These are phyloP conservation scores for Pogonomyrmex barbatus DNA, from an alignment of 1,140 invertebrate species.

Conservation along the genomic window DNA sequence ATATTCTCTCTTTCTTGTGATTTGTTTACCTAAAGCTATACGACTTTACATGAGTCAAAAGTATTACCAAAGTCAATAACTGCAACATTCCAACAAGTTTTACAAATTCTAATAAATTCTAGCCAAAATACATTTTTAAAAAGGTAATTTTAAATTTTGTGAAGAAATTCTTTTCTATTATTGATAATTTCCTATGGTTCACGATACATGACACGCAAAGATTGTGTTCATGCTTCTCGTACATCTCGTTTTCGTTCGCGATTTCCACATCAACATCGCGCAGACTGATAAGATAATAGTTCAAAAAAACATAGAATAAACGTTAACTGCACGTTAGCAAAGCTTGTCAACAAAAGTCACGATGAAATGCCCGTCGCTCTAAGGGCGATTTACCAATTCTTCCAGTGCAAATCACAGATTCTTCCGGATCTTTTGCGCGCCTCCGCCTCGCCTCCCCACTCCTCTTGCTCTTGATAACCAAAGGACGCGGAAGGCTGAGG, in stretches of 20 bases:
- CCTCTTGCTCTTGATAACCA: constrained; percentile 53
- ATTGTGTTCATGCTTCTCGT: not conserved
- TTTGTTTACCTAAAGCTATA: no score
- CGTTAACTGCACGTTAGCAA: not conserved
- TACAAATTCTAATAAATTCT: not conserved
- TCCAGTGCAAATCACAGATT: not conserved
- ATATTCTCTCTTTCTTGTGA: not conserved
- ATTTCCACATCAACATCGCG: not conserved
- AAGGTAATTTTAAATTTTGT: constrained; percentile 1
- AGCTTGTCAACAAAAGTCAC: constrained; percentile 56
- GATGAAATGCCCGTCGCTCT: constrained; percentile 37
- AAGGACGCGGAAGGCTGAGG: constrained; percentile 55
- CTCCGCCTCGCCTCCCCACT: not conserved
- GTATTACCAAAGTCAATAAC: not conserved
- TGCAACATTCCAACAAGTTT: not conserved
- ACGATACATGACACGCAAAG: not conserved
- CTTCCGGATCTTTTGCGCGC: not conserved
- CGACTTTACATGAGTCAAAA: not conserved
- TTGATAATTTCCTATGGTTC: not conserved
- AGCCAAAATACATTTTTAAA: not conserved
- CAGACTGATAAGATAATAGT: not conserved
- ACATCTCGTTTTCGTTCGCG: not conserved
- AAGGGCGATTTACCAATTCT: constrained; percentile 57
- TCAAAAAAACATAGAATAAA: constrained; percentile 27
- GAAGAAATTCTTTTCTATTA: not conserved